phyloP scores from a whole-genome alignment of 2,888 invertebrate species.

The Xanthostigma xanthostigma region DNA sequence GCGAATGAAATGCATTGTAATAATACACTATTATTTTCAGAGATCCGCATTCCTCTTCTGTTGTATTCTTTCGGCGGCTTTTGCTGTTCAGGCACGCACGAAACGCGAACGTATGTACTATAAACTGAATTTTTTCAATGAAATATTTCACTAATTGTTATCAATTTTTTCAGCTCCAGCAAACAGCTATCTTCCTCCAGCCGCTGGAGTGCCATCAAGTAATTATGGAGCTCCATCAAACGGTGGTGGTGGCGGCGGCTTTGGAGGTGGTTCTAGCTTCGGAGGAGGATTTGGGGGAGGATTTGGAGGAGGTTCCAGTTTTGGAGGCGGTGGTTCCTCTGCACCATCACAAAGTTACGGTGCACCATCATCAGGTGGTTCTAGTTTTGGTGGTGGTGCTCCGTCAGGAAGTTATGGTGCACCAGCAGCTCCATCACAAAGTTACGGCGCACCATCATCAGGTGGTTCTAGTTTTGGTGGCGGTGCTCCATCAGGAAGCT shows the following conservation, averaged over 20 bases:
- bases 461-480: conserved; percentile 32
- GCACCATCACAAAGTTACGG: conserved; percentile 28
- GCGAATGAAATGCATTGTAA: too few relatives aligned
- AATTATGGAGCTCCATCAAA: conserved; percentile 10
- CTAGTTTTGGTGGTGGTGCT: conserved; percentile 9
- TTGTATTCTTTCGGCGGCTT: conserved; percentile 23
- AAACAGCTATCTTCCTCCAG: conserved; percentile 12
- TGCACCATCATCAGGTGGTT: conserved; percentile 11
- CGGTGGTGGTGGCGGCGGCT: conserved; percentile 1
- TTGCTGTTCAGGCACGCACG: conserved; percentile 27
- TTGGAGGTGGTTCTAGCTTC: not conserved
- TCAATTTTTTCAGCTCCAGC: conserved; percentile 6
- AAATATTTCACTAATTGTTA: not conserved
- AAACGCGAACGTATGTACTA: conserved; percentile 19
- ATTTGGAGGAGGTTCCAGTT: not conserved
- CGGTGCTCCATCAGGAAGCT: conserved; percentile 6
- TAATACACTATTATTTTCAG: not conserved
- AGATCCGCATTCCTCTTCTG: conserved; percentile 18
- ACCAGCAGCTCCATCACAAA: conserved; percentile 36
- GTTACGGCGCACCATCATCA: conserved; percentile 39
- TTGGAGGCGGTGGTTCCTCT: too few relatives aligned
- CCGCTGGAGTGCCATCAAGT: conserved; percentile 14
- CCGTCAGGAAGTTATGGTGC: conserved; percentile 8
- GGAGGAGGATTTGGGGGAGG: not conserved
- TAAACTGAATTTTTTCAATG: not conserved